Conservation (phyloP, 2,888 invertebrate genomes). For the Caenorhabditis imperialis region DNA sequence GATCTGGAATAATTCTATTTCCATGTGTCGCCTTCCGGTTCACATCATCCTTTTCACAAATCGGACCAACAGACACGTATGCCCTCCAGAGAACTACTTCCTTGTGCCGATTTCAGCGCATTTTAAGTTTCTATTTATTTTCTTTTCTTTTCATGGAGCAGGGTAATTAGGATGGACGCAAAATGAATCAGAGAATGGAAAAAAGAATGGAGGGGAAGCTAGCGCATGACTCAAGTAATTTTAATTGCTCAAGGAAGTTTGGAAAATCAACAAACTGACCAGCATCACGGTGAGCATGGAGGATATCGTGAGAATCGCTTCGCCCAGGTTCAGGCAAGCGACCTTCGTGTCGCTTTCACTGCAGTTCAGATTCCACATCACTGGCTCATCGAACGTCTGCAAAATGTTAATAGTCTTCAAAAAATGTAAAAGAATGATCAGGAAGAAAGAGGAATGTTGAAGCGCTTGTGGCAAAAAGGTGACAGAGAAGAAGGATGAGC, state of each 20-base stretch:
- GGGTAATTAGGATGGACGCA: not conserved
- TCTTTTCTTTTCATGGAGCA: conserved; percentile 9
- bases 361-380: conserved; percentile 53
- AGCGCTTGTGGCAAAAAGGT: conserved; percentile 15
- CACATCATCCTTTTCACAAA: conserved; percentile 12
- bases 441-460: too few relatives aligned
- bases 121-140: not conserved
- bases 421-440: not conserved
- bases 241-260: conserved; percentile 30
- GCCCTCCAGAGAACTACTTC: conserved; percentile 11
- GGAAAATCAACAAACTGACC: conserved; percentile 55
- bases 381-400: conserved; percentile 41
- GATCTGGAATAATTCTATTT: conserved; percentile 63
- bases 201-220: conserved; percentile 23
- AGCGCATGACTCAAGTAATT: conserved; percentile 56
- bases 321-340: conserved; percentile 61
- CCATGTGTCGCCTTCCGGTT: conserved; percentile 11
- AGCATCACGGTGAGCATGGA: conserved; percentile 77
- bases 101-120: not conserved
- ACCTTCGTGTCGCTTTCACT: conserved; percentile 58
- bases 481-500: conserved; percentile 41
- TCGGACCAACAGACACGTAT: conserved; percentile 1
- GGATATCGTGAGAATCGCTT: conserved; percentile 73
- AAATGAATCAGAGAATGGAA: not conserved
- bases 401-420: not conserved